Evolutionary conservation across 1,140 invertebrate genomes (phyloP), one percentile per base, ranked within the genome.

Genomic region (Ceratina australensis): DNA sequence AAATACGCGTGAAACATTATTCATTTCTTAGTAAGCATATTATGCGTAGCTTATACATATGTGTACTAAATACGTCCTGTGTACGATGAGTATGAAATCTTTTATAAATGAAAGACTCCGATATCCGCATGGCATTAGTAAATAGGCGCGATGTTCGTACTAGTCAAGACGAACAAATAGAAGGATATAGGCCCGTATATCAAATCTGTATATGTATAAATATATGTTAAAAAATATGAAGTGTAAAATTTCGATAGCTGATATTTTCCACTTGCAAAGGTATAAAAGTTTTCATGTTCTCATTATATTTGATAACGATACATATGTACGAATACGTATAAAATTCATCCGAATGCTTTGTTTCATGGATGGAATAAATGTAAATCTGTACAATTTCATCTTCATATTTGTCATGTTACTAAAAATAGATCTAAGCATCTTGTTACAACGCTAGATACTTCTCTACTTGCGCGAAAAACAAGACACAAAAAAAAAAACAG

Each of bases 41-140:
- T 81, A 84, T 81, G 63, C 61, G 78, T 84, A 74, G 42, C 69
- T 68, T 77, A 78, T 81, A 78, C 69, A 76, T 79, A 69, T 69
- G 28, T 71, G 50, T 75, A 18, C 72, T 7, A 49, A 42, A 42
- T 47, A 50, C 57, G 13, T 33, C 20, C 78, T 7, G 50, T 49
- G 7, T 47, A 50, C 57, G 13, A 49, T 26, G 56, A 54, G 49
- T 69, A 59, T 61, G 12, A 83, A 71, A 26, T 66, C 22, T 82
- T 79, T 61, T 24, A 71, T 61, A 13, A 60, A 22, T 68, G 33
- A 83, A 83, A 82, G 56, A 77, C 18, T 68, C 68, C 22, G 16
- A 61, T 71, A 18, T 71, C 33, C 33, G 18, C 59, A 77, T 77
- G 28, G 28, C 28, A 71, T 71, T 69, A n/a, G 47, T 71, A 61